Evolutionary conservation across 2,113 vertebrate species (phyloP).

Genomic region (Daubentonia madagascariensis): DNA sequence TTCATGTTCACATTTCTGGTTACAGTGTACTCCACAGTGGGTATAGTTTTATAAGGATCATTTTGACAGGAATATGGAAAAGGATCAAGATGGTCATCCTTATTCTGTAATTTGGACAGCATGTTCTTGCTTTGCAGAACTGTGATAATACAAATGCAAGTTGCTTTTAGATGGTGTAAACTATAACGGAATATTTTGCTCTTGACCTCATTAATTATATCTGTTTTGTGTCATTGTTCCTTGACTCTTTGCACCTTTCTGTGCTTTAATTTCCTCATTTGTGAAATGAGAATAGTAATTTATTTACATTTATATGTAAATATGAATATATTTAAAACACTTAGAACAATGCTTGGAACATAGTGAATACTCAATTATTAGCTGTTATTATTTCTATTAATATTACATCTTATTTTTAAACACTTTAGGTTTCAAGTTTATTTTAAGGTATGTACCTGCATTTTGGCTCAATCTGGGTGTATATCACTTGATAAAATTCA

Average conservation of each 20-base stretch:
- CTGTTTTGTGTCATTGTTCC: background rate
- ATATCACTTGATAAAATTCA: background rate
- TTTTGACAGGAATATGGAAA: constrained; percentile 28
- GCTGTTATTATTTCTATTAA: background rate
- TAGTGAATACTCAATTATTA: background rate
- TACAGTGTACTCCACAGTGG: background rate
- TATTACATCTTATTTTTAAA: background rate
- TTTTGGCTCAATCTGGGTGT: background rate
- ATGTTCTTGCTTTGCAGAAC: constrained; percentile 36
- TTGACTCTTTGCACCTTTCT: constrained; percentile 6
- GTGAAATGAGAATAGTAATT: background rate
- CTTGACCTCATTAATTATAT: background rate
- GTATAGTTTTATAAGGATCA: background rate
- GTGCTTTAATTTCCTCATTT: constrained; percentile 32
- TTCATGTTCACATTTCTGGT: constrained; percentile 48
- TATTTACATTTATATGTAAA: background rate
- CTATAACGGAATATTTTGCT: background rate
- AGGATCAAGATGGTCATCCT: constrained; percentile 8
- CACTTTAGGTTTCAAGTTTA: background rate
- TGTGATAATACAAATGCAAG: background rate
- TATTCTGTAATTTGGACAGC: constrained; percentile 46
- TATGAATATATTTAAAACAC: background rate
- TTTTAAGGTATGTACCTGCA: background rate
- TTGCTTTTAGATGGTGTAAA: background rate
- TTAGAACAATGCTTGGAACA: background rate